Conservation (phyloP, 2,797 vertebrate species). For the Tolypeutes matacus region DNA sequence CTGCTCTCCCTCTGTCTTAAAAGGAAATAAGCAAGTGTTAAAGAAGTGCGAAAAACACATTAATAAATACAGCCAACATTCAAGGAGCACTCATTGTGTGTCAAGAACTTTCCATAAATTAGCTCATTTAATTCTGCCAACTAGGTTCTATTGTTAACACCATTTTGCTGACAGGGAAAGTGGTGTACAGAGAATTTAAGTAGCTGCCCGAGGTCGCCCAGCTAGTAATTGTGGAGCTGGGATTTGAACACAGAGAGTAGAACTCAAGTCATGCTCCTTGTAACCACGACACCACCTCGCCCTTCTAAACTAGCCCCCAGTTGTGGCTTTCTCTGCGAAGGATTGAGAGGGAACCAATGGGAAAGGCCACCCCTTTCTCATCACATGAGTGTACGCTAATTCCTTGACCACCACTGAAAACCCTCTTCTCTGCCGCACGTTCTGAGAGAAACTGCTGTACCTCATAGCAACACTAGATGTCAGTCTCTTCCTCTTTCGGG, state of each 20-base stretch:
- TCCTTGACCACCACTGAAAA: background rate
- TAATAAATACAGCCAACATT: constrained; percentile 11
- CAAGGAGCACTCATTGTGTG: background rate
- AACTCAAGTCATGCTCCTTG: background rate
- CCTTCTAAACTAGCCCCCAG: background rate
- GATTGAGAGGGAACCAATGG: background rate
- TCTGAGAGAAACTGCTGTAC: background rate
- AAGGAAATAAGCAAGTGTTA: constrained; percentile 50
- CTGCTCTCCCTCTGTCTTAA: background rate
- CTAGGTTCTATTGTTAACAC: background rate
- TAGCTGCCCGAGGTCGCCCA: background rate
- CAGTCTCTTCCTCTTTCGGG: constrained; percentile 16
- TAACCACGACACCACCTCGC: no score
- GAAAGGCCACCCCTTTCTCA: background rate
- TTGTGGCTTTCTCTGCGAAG: background rate
- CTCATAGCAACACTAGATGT: constrained; percentile 48
- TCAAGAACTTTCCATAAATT: background rate
- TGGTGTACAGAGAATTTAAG: background rate
- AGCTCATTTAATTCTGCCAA: background rate
- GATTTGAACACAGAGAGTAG: background rate
- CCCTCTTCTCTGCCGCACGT: fast-evolving
- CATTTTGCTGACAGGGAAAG: background rate
- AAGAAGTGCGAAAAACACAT: background rate
- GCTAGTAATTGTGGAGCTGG: background rate
- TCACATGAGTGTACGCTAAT: background rate